Conservation (phyloP, 30 jellyfish, hydroid and myxozoan species). For the Aurelia aurita complex sp. Pacific region DNA sequence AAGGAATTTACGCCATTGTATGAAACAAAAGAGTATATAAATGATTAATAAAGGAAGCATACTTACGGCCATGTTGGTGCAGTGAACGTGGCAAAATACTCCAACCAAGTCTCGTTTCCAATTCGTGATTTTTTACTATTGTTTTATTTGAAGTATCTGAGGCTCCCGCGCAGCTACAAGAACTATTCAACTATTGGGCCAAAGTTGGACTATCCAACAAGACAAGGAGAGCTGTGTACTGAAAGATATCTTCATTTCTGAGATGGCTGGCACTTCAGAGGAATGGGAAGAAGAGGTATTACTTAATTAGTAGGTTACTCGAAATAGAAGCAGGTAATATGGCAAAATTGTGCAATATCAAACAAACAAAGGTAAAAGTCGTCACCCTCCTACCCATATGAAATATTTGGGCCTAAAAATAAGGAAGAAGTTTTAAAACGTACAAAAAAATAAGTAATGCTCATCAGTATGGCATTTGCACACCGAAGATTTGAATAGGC, state of each 20-base stretch:
- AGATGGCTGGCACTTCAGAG: slow-evolving; percentile 35
- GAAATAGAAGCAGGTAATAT: no score
- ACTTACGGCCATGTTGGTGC: slow-evolving; percentile 86
- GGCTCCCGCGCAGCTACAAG: background rate
- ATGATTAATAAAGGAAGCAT: slow-evolving; percentile 32
- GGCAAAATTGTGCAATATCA: no score
- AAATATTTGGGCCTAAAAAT: no score
- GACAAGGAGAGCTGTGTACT: background rate
- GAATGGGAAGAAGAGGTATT: slow-evolving; percentile 66
- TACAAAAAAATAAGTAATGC: no score
- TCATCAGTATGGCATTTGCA: no score
- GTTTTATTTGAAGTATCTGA: background rate
- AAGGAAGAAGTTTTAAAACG: no score
- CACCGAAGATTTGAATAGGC: no score
- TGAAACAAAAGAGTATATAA: slow-evolving; percentile 22
- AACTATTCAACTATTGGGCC: background rate
- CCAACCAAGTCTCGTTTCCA: slow-evolving; percentile 21
- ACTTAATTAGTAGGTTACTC: background rate
- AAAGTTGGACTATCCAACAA: no score
- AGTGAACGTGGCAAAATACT: slow-evolving; percentile 77
- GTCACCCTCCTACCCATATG: no score
- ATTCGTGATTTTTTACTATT: background rate
- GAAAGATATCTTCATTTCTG: background rate
- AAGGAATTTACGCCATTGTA: slow-evolving; percentile 31
- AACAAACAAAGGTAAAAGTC: no score